Percentiles rank a stretch among this genome's conserved stretches.
Conservation (phyloP, 2,888 invertebrate species). For the Ctena decussata region DNA sequence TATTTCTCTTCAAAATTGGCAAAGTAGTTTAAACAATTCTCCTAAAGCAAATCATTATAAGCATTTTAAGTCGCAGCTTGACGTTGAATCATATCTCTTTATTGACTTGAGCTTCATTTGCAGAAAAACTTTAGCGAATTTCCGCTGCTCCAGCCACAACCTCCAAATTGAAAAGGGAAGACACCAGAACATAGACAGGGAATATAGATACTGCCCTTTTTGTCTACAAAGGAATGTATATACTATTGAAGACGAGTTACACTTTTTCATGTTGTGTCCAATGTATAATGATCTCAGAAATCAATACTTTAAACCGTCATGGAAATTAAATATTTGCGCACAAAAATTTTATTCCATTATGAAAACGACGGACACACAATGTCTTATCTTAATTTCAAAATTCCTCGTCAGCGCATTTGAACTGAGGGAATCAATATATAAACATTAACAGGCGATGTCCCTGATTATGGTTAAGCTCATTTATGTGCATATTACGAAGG, state of each 20-base stretch:
- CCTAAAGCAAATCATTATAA: constrained; percentile 13
- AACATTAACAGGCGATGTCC: too few relatives aligned
- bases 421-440: too few relatives aligned
- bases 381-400: too few relatives aligned
- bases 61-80: constrained; percentile 1
- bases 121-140: constrained; percentile 17
- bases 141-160: constrained; percentile 27
- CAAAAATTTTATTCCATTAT: background rate
- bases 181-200: constrained; percentile 28
- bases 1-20: constrained; percentile 15
- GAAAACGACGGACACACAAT: background rate
- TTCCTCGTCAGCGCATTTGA: too few relatives aligned
- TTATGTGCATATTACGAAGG: too few relatives aligned
- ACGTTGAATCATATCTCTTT: constrained; percentile 22
- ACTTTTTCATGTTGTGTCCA: constrained; percentile 35
- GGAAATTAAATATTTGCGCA: background rate
- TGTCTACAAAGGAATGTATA: constrained; percentile 25
- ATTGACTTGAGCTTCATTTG: background rate
- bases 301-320: constrained; percentile 14
- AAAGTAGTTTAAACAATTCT: background rate
- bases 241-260: constrained; percentile 23
- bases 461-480: too few relatives aligned
- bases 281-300: constrained; percentile 7
- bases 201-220: constrained; percentile 29
- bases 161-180: constrained; percentile 41